Conservation (phyloP, 1,140 invertebrate species). For the Solen grandis region DNA sequence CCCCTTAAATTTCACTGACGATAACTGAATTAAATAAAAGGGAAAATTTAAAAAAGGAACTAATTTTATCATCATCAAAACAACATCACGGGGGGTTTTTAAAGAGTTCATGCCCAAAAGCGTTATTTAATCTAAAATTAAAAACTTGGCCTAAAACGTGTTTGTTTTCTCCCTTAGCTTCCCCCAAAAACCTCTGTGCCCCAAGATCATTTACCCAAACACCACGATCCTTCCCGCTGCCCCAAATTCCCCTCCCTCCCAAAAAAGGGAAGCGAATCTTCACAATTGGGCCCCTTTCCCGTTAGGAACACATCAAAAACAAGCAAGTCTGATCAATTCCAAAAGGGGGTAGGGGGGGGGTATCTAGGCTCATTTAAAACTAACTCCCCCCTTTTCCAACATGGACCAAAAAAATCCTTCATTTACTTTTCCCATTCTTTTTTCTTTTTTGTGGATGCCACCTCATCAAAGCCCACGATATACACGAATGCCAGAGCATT, state of each 20-base stretch:
- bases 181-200: conserved; percentile 16
- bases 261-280: conserved; percentile 1
- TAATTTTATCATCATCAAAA: no score
- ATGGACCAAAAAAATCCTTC: conserved; percentile 32
- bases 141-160: conserved; percentile 11
- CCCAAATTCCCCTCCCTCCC: conserved; percentile 10
- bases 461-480: conserved; percentile 19
- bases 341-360: conserved; percentile 6
- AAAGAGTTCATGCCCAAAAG: no score
- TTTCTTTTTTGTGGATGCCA: not conserved
- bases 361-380: conserved; percentile 7
- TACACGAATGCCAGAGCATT: conserved; percentile 28
- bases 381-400: conserved; percentile 28
- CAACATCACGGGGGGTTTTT: no score
- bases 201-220: conserved; percentile 40
- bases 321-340: conserved; percentile 15
- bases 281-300: conserved; percentile 11
- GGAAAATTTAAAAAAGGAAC: no score
- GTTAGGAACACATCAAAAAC: conserved; percentile 23
- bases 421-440: conserved; percentile 6
- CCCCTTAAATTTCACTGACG: no score
- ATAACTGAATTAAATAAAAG: no score
- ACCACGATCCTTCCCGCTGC: conserved; percentile 1
- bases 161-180: conserved; percentile 38
- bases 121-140: no score